Conservation (phyloP, 2,113 vertebrate genomes). For the Pollimyrus isidori region DNA sequence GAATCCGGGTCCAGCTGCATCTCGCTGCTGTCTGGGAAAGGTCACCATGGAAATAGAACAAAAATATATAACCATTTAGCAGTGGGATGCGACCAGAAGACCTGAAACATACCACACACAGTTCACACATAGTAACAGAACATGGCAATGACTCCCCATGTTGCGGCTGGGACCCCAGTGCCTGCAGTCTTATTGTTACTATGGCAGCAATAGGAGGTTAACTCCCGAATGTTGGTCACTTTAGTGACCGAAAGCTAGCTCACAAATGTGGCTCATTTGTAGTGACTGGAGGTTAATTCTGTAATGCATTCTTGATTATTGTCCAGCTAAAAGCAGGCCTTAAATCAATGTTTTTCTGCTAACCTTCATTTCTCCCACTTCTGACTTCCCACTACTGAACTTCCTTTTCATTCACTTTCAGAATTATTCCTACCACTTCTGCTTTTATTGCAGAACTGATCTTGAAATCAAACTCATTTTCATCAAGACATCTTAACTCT, state of each 20-base stretch:
- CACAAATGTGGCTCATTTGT: too few species aligned
- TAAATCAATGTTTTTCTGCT: neutral
- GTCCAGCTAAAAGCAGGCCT: neutral
- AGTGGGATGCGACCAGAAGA: neutral
- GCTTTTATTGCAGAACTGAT: neutral
- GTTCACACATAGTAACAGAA: neutral
- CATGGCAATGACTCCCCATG: neutral
- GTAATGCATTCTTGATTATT: neutral
- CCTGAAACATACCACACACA: neutral
- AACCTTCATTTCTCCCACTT: too few species aligned
- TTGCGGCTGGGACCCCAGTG: neutral
- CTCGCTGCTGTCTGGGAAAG: conserved; percentile 50
- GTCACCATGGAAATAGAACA: neutral
- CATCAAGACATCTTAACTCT: neutral
- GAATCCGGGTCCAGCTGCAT: conserved; percentile 57
- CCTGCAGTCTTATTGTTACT: too few species aligned
- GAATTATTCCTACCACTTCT: neutral
- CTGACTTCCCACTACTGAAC: neutral
- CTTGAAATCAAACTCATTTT: neutral
- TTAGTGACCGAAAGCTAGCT: too few species aligned
- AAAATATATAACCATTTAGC: conserved; percentile 10
- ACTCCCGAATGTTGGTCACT: too few species aligned
- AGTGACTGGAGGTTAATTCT: neutral
- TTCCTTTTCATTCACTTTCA: neutral
- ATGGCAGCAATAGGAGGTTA: too few species aligned